These are phyloP conservation scores for Chrysolina americana DNA, from an alignment of 2,888 invertebrate species.

Conservation along the genomic window DNA sequence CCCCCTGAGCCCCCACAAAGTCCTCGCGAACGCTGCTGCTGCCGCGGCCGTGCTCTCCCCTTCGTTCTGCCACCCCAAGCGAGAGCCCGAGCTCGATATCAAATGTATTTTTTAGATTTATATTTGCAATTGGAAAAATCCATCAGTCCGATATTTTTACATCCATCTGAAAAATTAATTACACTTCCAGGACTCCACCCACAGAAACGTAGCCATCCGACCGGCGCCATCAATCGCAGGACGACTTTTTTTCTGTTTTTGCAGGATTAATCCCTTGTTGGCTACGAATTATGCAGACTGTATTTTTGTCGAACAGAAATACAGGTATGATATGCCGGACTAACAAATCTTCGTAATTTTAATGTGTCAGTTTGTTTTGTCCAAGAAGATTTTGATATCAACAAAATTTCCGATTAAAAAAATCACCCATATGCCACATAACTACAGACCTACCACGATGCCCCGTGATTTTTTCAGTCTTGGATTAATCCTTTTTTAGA, in stretches of 20 bases:
- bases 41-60: constrained; percentile 29
- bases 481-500: no score
- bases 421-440: background rate
- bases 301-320: constrained; percentile 2
- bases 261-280: constrained; percentile 16
- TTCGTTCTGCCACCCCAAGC: constrained; percentile 51
- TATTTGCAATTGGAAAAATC: constrained; percentile 66
- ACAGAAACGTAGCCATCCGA: constrained; percentile 16
- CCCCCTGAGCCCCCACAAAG: constrained; percentile 40
- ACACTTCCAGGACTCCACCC: constrained; percentile 62
- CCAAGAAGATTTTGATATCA: background rate
- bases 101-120: constrained; percentile 67
- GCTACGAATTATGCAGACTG: constrained; percentile 17
- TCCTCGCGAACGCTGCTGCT: constrained; percentile 31
- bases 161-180: constrained; percentile 69
- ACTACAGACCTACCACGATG: background rate
- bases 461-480: background rate
- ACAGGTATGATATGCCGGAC: no score
- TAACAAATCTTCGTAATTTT: no score
- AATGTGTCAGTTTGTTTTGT: no score
- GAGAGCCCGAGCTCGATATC: constrained; percentile 52
- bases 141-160: constrained; percentile 67
- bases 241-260: constrained; percentile 10
- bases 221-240: constrained; percentile 18
- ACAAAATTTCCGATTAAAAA: background rate